A percentile compares a stretch with the other conserved stretches of the same genome.
phyloP scores from a whole-genome alignment of 2,113 vertebrate genomes.

The Miniopterus natalensis region DNA sequence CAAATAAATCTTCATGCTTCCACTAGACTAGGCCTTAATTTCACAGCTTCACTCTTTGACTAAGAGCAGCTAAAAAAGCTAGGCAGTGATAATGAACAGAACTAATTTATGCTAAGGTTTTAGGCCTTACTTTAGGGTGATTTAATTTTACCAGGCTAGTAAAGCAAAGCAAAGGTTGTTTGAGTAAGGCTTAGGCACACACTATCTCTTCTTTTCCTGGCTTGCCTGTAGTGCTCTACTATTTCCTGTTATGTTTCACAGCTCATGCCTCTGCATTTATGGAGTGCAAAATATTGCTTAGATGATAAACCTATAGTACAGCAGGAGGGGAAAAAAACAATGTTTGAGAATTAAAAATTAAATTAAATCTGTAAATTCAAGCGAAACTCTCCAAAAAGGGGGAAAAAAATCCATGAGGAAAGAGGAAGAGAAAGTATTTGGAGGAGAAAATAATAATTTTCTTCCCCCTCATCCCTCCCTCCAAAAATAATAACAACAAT shows the following conservation, averaged over 20 bases:
- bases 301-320: neutral
- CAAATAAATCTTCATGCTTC: neutral
- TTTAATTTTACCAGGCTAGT: neutral
- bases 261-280: neutral
- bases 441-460: neutral
- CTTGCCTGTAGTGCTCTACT: neutral
- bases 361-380: constrained; percentile 50
- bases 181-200: neutral
- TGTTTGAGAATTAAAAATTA: neutral
- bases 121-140: neutral
- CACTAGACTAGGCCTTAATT: neutral
- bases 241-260: neutral
- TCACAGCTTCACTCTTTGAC: neutral
- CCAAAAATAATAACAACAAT: neutral
- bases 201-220: neutral
- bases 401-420: neutral
- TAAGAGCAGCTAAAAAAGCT: neutral
- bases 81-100: neutral
- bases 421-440: neutral
- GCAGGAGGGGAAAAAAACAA: neutral
- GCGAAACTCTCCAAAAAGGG: neutral
- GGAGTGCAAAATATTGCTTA: neutral
- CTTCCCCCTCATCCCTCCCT: neutral
- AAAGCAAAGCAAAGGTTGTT: neutral
- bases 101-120: neutral